Conservation (phyloP, 2,888 invertebrate species). For the Aleiodes leptofemur region DNA sequence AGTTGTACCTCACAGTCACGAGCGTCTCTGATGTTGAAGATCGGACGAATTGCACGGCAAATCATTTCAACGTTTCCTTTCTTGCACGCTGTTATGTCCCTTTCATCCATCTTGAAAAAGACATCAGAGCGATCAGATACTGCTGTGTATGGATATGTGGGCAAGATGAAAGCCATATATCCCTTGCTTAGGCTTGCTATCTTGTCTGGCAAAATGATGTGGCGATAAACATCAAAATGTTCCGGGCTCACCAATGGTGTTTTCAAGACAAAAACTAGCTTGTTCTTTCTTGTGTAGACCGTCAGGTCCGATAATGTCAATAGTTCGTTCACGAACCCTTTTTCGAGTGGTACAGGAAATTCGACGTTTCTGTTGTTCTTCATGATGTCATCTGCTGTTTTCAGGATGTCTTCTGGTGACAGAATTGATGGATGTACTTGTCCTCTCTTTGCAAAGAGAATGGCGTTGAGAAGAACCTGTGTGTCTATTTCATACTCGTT, state of each 20-base stretch:
- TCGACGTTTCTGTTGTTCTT: neutral
- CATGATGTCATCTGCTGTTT: neutral
- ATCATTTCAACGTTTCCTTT: neutral
- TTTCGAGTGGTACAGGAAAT: neutral
- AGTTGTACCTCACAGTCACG: neutral
- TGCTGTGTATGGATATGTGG: neutral
- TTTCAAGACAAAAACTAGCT: neutral
- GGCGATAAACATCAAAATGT: neutral
- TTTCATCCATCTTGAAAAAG: neutral
- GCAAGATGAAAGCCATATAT: neutral
- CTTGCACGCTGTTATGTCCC: neutral
- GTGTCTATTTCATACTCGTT: conserved; percentile 8
- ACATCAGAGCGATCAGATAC: neutral
- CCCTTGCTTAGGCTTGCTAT: neutral
- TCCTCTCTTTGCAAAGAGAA: conserved; percentile 5
- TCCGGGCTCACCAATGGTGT: neutral
- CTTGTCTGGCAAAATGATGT: neutral
- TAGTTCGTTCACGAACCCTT: neutral
- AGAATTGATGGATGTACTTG: neutral
- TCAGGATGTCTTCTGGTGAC: neutral
- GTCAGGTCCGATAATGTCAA: neutral
- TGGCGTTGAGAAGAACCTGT: neutral
- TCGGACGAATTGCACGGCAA: neutral
- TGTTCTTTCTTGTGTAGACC: neutral
- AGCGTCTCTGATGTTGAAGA: neutral